Percentiles rank a stretch among this genome's conserved stretches.
Evolutionary conservation across 2,888 invertebrate genomes (phyloP).

Genomic region (Lithophane ornitopus): DNA sequence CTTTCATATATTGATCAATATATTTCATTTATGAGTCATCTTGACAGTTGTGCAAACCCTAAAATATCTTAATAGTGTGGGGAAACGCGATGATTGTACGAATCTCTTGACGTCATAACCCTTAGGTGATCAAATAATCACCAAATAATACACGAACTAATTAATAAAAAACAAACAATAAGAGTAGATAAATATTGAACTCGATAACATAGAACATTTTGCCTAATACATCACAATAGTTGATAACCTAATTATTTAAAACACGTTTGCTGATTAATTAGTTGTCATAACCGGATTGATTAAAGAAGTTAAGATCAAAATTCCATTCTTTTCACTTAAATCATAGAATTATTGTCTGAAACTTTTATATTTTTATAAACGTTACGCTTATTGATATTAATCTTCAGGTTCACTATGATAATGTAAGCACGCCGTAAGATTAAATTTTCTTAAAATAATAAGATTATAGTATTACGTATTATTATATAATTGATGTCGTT

Average conservation of each 20-base stretch:
- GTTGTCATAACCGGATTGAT: constrained; percentile 34
- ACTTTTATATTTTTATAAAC: background rate
- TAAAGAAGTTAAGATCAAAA: background rate
- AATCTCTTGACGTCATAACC: constrained; percentile 42
- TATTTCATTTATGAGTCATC: constrained; percentile 33
- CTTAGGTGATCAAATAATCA: constrained; percentile 21
- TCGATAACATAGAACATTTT: constrained; percentile 24
- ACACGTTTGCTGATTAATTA: constrained; percentile 9
- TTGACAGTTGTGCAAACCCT: constrained; percentile 12
- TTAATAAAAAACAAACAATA: constrained; percentile 18
- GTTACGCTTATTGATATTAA: background rate
- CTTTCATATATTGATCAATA: background rate
- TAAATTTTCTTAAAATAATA: constrained; percentile 23
- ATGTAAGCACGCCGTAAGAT: constrained; percentile 8
- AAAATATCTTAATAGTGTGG: constrained; percentile 24
- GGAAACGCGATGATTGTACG: constrained; percentile 5
- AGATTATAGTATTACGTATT: constrained; percentile 1
- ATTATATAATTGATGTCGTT: constrained; percentile 40
- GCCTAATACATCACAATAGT: constrained; percentile 9
- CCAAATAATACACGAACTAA: constrained; percentile 19
- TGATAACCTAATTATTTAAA: constrained; percentile 47
- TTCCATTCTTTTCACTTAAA: background rate
- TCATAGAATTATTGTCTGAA: background rate
- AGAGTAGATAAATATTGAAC: constrained; percentile 35
- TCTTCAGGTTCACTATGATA: constrained; percentile 26